These are phyloP conservation scores for Octopus sinensis DNA, from an alignment of 1,140 invertebrate genomes.

Conservation along the genomic window DNA sequence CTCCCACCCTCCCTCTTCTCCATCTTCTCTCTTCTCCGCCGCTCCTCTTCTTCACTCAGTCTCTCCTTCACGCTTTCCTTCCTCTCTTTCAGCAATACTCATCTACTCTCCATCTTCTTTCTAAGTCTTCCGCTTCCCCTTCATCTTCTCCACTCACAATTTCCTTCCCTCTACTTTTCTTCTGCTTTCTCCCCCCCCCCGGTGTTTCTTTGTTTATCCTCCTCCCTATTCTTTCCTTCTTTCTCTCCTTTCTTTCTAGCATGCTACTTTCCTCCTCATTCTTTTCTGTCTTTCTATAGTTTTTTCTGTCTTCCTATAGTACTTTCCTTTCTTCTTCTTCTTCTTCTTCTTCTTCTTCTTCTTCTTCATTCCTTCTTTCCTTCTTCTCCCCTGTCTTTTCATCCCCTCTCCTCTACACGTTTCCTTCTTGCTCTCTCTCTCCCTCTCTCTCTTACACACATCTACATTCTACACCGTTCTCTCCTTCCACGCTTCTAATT, in stretches of 20 bases:
- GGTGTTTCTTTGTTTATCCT: not conserved
- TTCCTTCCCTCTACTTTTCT: not conserved
- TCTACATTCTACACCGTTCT: not conserved
- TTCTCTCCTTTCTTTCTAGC: not conserved
- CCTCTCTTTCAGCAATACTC: not conserved
- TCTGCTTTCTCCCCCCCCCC: not conserved
- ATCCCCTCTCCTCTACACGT: not conserved
- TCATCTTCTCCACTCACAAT: not conserved
- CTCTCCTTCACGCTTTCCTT: not conserved
- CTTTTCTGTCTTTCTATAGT: not conserved
- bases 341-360: not conserved
- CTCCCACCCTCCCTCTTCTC: not conserved
- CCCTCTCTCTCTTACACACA: not conserved
- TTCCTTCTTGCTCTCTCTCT: not conserved
- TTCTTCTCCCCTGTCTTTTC: not conserved
- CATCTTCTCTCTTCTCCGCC: not conserved
- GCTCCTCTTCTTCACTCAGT: not conserved
- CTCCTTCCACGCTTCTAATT: not conserved
- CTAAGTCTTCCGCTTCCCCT: not conserved
- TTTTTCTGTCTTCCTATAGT: not conserved
- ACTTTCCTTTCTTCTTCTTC: not conserved
- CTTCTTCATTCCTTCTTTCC: not conserved
- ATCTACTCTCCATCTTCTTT: not conserved
- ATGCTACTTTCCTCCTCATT: not conserved
- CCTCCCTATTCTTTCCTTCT: not conserved